These are phyloP conservation scores for Harpegnathos saltator DNA, from an alignment of 1,140 invertebrate species.

Conservation along the genomic window DNA sequence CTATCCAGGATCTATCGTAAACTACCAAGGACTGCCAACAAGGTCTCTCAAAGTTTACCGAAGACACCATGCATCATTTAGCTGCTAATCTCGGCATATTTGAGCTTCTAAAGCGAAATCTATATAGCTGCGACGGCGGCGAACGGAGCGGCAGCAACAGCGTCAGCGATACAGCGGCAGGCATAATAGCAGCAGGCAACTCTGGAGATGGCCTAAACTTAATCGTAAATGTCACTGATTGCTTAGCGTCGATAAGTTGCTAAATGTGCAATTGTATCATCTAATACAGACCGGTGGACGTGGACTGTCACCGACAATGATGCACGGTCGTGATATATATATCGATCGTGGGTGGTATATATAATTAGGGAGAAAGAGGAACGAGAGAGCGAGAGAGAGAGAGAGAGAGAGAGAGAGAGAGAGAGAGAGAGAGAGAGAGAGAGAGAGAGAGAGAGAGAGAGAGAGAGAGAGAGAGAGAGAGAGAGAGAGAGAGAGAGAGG, in stretches of 20 bases:
- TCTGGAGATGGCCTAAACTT: conserved; percentile 86
- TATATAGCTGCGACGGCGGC: conserved; percentile 43
- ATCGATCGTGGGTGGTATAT: background rate
- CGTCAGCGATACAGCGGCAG: conserved; percentile 72
- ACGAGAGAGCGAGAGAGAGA: too few relatives aligned
- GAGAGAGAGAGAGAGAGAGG: too few relatives aligned
- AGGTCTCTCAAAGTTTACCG: background rate
- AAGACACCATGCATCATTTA: conserved; percentile 64
- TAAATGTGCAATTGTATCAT: conserved; percentile 70
- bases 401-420: too few relatives aligned
- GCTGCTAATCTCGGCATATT: conserved; percentile 24
- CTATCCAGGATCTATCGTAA: background rate
- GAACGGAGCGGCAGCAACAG: conserved; percentile 44
- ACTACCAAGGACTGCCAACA: background rate
- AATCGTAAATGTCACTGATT: conserved; percentile 79
- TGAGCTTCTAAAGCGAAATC: conserved; percentile 29
- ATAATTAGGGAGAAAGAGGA: background rate
- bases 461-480: too few relatives aligned
- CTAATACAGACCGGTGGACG: conserved; percentile 40
- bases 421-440: too few relatives aligned
- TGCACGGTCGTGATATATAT: conserved; percentile 60
- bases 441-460: too few relatives aligned
- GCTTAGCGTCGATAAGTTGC: conserved; percentile 78
- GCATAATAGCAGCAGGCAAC: conserved; percentile 82
- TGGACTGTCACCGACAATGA: conserved; percentile 62